Evolutionary conservation across 2,888 invertebrate genomes (phyloP).

Genomic region (Ctena decussata): DNA sequence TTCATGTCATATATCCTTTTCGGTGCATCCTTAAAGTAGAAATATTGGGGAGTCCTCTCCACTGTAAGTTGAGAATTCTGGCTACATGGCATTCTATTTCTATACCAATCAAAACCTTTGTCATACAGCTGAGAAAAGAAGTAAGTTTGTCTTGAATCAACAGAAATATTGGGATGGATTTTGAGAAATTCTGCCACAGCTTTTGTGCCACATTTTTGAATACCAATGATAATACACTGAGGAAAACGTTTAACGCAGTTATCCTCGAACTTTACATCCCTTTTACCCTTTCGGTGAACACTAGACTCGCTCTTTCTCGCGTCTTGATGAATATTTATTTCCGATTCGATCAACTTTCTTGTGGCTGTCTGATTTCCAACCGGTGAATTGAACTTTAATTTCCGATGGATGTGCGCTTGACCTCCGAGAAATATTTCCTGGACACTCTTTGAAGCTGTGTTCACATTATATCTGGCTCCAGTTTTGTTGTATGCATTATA

Average conservation of each 20-base stretch:
- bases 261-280: not conserved
- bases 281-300: too few relatives aligned
- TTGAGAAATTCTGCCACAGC: conserved; percentile 34
- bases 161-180: conserved; percentile 20
- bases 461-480: too few relatives aligned
- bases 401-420: too few relatives aligned
- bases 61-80: not conserved
- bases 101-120: conserved; percentile 20
- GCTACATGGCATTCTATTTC: conserved; percentile 16
- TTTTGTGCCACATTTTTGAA: conserved; percentile 38
- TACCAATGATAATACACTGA: conserved; percentile 23
- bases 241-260: not conserved
- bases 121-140: conserved; percentile 24
- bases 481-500: too few relatives aligned
- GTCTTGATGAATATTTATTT: too few relatives aligned
- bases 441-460: too few relatives aligned
- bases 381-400: too few relatives aligned
- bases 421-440: too few relatives aligned
- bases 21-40: conserved; percentile 20
- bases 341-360: too few relatives aligned
- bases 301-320: too few relatives aligned
- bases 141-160: conserved; percentile 20
- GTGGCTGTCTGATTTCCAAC: too few relatives aligned
- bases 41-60: conserved; percentile 33
- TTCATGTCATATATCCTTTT: conserved; percentile 5